Percentiles rank a stretch among this genome's conserved stretches.
phyloP scores from a whole-genome alignment of 2,797 vertebrate species.

The Salmo trutta region DNA sequence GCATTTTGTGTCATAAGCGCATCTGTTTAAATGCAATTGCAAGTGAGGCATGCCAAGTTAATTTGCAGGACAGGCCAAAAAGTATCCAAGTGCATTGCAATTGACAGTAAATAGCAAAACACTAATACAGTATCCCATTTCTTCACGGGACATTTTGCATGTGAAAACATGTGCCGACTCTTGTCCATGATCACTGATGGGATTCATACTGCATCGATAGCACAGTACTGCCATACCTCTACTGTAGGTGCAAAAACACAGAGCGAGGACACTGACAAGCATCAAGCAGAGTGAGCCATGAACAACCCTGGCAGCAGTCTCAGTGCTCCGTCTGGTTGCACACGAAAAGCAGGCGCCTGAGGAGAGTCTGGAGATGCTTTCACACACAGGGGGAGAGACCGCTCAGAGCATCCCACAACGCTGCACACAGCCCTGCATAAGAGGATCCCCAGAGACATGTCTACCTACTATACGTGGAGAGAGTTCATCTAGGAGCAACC shows the following conservation, averaged over 20 bases:
- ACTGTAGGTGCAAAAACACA: background rate
- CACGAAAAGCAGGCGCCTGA: too few species aligned
- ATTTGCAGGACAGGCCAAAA: too few species aligned
- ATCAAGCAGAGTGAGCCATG: background rate
- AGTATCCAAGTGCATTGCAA: too few species aligned
- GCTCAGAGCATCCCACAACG: background rate
- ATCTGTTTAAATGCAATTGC: too few species aligned
- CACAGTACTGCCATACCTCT: background rate
- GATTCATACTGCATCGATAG: background rate
- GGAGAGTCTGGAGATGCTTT: constrained; percentile 9
- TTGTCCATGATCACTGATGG: background rate
- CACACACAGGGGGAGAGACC: background rate
- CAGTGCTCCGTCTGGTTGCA: too few species aligned
- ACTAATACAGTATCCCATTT: too few species aligned
- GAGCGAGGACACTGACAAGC: background rate
- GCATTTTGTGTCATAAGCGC: too few species aligned
- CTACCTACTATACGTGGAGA: background rate
- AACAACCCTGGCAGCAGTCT: background rate
- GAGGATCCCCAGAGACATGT: constrained; percentile 3
- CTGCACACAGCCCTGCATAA: background rate
- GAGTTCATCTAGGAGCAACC: constrained; percentile 8
- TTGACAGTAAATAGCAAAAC: too few species aligned
- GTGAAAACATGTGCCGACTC: background rate
- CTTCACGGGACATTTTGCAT: too few species aligned
- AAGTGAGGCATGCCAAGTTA: too few species aligned